Evolutionary conservation across 2,113 vertebrate species (phyloP).

Genomic region (Nyctibius bracteatus): DNA sequence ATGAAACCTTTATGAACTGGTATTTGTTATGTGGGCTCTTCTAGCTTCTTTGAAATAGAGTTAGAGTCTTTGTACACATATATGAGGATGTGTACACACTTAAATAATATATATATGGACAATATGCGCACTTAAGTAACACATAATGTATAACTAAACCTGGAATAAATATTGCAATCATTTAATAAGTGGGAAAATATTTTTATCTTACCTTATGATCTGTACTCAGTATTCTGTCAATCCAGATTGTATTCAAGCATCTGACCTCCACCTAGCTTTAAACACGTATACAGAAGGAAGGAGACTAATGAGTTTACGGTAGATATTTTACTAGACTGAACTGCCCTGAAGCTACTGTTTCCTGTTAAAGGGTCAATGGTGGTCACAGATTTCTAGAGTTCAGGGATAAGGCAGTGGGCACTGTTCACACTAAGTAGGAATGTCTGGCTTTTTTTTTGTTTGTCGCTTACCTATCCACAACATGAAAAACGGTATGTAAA

Average conservation of each 20-base stretch:
- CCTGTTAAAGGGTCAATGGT: not conserved
- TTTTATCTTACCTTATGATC: not conserved
- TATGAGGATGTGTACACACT: not conserved
- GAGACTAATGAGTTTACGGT: not conserved
- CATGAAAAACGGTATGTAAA: not conserved
- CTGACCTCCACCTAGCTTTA: not conserved
- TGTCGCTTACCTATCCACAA: not conserved
- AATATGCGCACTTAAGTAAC: not conserved
- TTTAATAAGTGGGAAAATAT: not conserved
- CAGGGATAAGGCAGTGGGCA: not conserved
- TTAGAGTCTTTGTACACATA: not conserved
- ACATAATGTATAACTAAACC: not conserved
- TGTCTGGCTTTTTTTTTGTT: not conserved
- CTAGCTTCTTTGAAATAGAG: not conserved
- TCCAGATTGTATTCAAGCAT: not conserved
- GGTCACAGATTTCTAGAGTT: not conserved
- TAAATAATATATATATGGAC: not conserved
- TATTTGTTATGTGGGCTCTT: not conserved
- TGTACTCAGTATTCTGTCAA: not conserved
- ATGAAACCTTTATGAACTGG: not conserved
- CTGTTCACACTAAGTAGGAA: not conserved
- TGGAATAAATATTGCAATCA: not conserved
- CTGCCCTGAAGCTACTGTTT: not conserved
- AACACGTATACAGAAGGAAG: not conserved
- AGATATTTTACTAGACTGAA: not conserved